Conservation (phyloP, 2,888 invertebrate species). For the Eumerus sabulonum region DNA sequence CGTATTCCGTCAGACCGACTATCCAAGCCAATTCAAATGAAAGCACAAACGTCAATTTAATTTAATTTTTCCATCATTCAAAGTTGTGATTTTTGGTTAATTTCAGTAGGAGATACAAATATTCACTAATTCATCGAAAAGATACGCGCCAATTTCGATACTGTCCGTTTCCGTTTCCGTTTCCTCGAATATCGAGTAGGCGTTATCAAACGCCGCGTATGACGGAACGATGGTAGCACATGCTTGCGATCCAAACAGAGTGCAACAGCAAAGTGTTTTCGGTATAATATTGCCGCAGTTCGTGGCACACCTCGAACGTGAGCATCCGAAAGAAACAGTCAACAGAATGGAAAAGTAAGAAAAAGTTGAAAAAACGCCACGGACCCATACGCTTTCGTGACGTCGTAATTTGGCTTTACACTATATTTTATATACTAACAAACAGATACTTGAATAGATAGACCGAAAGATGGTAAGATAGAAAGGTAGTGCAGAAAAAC, state of each 20-base stretch:
- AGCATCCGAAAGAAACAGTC: slow-evolving; percentile 71
- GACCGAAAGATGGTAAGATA: not conserved
- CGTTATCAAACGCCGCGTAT: not conserved
- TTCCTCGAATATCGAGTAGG: not conserved
- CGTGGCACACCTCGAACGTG: slow-evolving; percentile 72
- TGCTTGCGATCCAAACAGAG: slow-evolving; percentile 45
- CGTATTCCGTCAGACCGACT: no score
- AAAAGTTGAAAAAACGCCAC: slow-evolving; percentile 1
- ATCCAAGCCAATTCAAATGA: no score
- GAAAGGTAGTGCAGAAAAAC: slow-evolving; percentile 3
- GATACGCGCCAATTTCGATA: not conserved
- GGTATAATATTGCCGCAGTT: slow-evolving; percentile 70
- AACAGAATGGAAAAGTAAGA: slow-evolving; percentile 51
- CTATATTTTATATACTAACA: not conserved
- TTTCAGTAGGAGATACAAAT: no score
- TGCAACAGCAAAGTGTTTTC: slow-evolving; percentile 44
- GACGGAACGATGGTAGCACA: not conserved
- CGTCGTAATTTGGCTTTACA: slow-evolving; percentile 19
- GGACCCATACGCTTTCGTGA: slow-evolving; percentile 58
- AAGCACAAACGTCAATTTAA: no score
- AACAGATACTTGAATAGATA: slow-evolving; percentile 35
- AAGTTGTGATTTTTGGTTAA: no score
- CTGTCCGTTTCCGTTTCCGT: slow-evolving; percentile 1
- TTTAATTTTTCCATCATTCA: not conserved
- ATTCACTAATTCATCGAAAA: no score